These are phyloP conservation scores for Tangara arthus DNA, from an alignment of 2,797 vertebrate species.

Conservation along the genomic window DNA sequence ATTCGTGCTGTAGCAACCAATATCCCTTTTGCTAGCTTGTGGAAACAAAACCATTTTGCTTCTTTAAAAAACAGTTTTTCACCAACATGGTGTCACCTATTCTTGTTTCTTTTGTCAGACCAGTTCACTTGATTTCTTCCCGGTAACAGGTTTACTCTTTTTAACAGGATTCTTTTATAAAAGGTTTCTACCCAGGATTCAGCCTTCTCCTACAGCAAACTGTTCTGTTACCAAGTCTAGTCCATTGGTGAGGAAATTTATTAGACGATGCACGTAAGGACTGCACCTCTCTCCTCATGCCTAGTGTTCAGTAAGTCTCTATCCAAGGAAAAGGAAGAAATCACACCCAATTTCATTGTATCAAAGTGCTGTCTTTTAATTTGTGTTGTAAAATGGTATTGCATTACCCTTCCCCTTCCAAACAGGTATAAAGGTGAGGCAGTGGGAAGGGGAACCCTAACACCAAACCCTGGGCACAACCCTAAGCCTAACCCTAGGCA, in stretches of 20 bases:
- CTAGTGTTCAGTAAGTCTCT: not conserved
- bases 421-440: not conserved
- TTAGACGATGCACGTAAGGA: not conserved
- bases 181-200: constrained; percentile 16
- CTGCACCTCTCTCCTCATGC: not conserved
- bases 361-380: not conserved
- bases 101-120: not conserved
- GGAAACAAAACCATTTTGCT: not conserved
- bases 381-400: not conserved
- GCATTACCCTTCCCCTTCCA: not conserved
- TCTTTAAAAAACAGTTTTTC: not conserved
- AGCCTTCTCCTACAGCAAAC: not conserved
- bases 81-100: not conserved
- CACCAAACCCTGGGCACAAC: too few species aligned
- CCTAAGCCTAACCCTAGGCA: too few species aligned
- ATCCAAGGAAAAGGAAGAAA: not conserved
- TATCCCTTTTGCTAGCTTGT: not conserved
- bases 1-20: not conserved
- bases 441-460: not conserved
- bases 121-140: not conserved
- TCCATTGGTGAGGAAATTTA: not conserved
- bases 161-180: constrained; percentile 16
- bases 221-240: not conserved
- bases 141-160: not conserved
- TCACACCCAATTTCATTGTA: not conserved